These are phyloP conservation scores for Agapostemon virescens DNA, from an alignment of 2,888 invertebrate genomes.

Conservation along the genomic window DNA sequence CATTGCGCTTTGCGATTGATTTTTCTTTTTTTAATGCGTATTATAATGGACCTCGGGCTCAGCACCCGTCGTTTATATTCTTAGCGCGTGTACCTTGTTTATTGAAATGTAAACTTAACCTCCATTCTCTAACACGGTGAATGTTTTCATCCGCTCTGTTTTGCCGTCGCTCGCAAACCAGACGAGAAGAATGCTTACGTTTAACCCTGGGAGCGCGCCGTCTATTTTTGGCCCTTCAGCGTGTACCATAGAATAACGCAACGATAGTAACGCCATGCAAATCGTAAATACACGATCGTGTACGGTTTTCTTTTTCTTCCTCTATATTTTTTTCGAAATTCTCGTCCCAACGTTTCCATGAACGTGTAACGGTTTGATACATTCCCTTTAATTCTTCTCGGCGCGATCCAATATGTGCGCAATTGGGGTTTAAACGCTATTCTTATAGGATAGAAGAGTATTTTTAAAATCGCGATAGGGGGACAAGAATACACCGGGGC, in stretches of 20 bases:
- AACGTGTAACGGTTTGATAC: background rate
- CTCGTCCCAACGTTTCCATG: background rate
- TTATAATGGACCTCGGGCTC: background rate
- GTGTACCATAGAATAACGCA: slow-evolving; percentile 47
- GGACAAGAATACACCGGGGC: background rate
- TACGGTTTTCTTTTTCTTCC: background rate
- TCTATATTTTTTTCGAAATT: background rate
- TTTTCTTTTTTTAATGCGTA: slow-evolving; percentile 3
- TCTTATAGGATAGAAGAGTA: background rate
- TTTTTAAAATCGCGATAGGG: background rate
- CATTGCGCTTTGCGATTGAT: background rate
- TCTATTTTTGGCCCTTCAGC: slow-evolving; percentile 59
- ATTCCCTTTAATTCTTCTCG: background rate
- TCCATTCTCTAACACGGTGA: slow-evolving; percentile 50
- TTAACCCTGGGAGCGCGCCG: slow-evolving; percentile 60
- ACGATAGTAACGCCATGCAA: slow-evolving; percentile 34
- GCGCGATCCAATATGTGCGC: background rate
- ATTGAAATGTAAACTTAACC: slow-evolving; percentile 61
- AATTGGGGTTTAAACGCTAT: background rate
- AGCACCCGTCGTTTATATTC: slow-evolving; percentile 45
- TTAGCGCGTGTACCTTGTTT: slow-evolving; percentile 48
- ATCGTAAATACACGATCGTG: background rate
- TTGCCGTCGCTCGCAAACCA: slow-evolving; percentile 54
- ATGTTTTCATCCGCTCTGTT: slow-evolving; percentile 59
- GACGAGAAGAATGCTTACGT: slow-evolving; percentile 58